Conservation (phyloP, 2,888 invertebrate species). For the Phortica magna region DNA sequence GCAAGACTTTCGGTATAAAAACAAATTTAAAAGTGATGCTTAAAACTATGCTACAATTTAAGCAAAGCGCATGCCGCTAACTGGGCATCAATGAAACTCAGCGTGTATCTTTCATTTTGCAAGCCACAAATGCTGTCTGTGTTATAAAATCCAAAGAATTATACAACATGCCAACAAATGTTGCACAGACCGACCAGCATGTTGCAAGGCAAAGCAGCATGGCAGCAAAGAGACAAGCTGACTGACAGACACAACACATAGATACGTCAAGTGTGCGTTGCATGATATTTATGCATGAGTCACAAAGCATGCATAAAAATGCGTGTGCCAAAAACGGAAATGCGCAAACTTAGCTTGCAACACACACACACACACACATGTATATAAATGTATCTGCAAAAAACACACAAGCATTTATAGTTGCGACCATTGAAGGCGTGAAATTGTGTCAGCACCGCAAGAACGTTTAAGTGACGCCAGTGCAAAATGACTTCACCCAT, state of each 20-base stretch:
- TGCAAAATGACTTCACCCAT: slow-evolving; percentile 11
- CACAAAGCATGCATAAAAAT: slow-evolving; percentile 7
- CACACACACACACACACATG: not conserved
- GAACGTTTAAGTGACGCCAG: not conserved
- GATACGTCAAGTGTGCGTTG: not conserved
- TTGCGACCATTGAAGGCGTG: not conserved
- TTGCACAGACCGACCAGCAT: not conserved
- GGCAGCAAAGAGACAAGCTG: not conserved
- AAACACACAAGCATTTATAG: not conserved
- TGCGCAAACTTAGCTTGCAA: not conserved
- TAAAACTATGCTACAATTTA: not conserved
- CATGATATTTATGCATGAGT: not conserved
- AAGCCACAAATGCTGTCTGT: not conserved
- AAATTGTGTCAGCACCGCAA: slow-evolving; percentile 22
- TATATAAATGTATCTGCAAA: not conserved
- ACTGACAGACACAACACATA: not conserved
- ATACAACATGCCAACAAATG: not conserved
- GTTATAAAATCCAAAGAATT: not conserved
- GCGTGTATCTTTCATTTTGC: not conserved
- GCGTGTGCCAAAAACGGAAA: slow-evolving; percentile 18
- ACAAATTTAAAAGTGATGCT: not conserved
- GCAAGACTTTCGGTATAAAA: too few relatives aligned
- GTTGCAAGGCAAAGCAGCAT: not conserved
- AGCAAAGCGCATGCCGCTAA: not conserved
- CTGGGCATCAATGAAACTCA: not conserved